phyloP scores from a whole-genome alignment of 2,888 invertebrate genomes.

The Rapana venosa region DNA sequence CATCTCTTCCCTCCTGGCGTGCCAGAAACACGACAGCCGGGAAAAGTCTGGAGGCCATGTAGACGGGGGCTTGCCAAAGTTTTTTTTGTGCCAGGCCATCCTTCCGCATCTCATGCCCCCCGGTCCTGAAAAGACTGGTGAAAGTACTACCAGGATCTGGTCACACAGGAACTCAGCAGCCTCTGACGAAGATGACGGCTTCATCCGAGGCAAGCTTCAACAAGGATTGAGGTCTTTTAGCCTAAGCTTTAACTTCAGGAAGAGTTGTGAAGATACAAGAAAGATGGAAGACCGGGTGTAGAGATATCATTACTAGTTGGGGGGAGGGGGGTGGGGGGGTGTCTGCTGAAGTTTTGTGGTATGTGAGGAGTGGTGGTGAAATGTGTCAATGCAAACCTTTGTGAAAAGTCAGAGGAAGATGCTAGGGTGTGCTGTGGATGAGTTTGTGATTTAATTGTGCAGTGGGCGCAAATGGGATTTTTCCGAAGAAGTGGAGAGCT shows the following conservation, averaged over 20 bases:
- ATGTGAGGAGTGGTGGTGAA: too few relatives aligned
- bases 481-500: too few relatives aligned
- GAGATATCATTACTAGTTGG: too few relatives aligned
- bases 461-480: too few relatives aligned
- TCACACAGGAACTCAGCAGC: conserved; percentile 55
- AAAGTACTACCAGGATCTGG: conserved; percentile 59
- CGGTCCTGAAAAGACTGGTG: conserved; percentile 51
- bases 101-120: conserved; percentile 55
- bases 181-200: conserved; percentile 51
- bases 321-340: too few relatives aligned
- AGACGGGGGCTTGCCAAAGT: conserved; percentile 59
- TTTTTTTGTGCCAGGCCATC: conserved; percentile 61
- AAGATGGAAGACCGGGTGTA: not conserved
- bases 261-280: conserved; percentile 40
- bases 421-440: too few relatives aligned
- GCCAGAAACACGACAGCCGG: conserved; percentile 75
- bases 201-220: conserved; percentile 48
- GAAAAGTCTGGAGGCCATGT: conserved; percentile 77
- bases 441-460: too few relatives aligned
- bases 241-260: conserved; percentile 29
- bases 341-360: too few relatives aligned
- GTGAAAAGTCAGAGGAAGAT: too few relatives aligned
- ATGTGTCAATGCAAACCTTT: too few relatives aligned
- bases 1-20: conserved; percentile 66
- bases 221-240: not conserved